Base-by-base conservation (phyloP, 1,140 invertebrate species). In the Latrodectus geometricus region DNA sequence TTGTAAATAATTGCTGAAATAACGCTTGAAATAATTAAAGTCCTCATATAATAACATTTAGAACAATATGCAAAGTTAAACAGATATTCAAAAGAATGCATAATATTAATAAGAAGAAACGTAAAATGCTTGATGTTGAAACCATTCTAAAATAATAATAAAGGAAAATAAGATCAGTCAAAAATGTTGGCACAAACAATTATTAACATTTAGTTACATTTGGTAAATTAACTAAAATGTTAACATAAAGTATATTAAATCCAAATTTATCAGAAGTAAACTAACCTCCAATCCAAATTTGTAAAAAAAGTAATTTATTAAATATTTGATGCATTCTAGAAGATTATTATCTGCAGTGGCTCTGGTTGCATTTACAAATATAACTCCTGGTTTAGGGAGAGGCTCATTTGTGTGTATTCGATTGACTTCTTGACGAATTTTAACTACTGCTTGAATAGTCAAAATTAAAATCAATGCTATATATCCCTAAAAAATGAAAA, bases 261-360 rank as follows among this genome's bases (percentile, higher is more conserved):
- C 35, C 23, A 79, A 66, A 79, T 12, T 35, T 49, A 76, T 35
- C 35, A 35, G 35, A 35, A 35, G 2, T 35, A 35, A 35, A 89
- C 90, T 90, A 91, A 95, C 95, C 93, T 99, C 97, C 4, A 99
- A 91, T 21, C 97, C 97, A 93, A 98, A 98, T 91, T 97, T 97
- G 91, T 97, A 98, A 91, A 97, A 99, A 21, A 95, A 94, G 91
- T 96, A 98, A 91, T 99, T 99, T 11, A 96, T 91, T 15, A 98
- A 91, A 91, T 96, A 99, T 91, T 99, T 97, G 17, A 96, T 89
- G 90, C 96, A 96, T 48, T 94, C 92, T 15, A 93, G 90, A 4
- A 99, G 89, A 89, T 96, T 95, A 89, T 94, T 94, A 89, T 99
- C 98, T 4, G 97, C 97, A 89, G 98, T 94, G n/a, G 92, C 91